Evolutionary conservation across 2,113 vertebrate species (phyloP).

Genomic region (Ranitomeya variabilis): DNA sequence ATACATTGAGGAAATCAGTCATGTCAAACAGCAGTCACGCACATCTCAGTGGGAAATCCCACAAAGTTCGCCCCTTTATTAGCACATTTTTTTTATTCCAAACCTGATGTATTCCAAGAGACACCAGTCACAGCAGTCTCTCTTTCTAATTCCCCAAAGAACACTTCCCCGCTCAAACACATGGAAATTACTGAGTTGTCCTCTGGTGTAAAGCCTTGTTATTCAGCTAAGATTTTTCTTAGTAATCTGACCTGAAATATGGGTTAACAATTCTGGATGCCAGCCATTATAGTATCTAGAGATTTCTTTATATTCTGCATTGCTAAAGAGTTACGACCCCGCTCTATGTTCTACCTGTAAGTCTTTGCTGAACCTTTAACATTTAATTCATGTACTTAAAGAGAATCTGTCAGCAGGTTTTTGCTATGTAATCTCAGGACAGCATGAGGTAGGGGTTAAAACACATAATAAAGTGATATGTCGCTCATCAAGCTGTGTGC

Average conservation of each 20-base stretch:
- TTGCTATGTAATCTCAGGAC: no score
- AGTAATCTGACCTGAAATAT: neutral
- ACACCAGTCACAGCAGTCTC: neutral
- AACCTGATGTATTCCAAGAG: neutral
- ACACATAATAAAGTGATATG: no score
- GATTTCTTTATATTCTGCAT: neutral
- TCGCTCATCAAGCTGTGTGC: no score
- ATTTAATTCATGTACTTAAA: no score
- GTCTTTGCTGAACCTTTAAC: no score
- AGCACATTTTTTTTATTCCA: conserved; percentile 2
- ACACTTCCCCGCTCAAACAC: neutral
- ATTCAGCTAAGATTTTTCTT: neutral
- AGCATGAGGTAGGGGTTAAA: no score
- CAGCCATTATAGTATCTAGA: neutral
- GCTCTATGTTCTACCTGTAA: no score
- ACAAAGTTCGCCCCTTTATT: neutral
- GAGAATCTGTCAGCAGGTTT: no score
- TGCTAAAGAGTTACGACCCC: no score
- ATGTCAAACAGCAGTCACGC: conserved; percentile 26
- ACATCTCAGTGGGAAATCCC: conserved; percentile 11
- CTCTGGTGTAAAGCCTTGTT: neutral
- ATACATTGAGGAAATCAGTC: conserved; percentile 27
- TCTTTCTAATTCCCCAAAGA: neutral
- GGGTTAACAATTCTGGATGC: neutral
- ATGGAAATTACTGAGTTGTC: neutral